phyloP scores from a whole-genome alignment of 2,113 vertebrate genomes.

The Gallinago media region DNA sequence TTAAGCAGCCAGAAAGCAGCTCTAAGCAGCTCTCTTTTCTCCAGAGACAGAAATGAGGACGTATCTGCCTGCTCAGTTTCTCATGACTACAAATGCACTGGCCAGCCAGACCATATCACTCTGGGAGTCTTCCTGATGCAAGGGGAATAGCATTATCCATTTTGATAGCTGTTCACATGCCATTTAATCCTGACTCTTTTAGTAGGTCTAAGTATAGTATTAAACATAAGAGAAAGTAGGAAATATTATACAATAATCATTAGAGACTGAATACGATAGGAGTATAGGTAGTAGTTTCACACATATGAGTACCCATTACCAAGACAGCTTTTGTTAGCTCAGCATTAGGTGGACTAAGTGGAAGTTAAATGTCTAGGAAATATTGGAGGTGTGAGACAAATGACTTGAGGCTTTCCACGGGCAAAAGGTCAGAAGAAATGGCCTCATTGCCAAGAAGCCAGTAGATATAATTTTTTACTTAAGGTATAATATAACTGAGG shows the following conservation, averaged over 20 bases:
- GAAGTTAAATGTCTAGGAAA: constrained; percentile 58
- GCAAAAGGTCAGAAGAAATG: constrained; percentile 48
- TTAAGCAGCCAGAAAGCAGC: not conserved
- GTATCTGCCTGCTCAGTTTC: not conserved
- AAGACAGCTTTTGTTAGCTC: constrained; percentile 61
- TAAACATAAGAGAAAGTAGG: constrained; percentile 45
- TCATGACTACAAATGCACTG: not conserved
- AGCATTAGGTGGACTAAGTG: constrained; percentile 58
- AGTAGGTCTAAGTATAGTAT: constrained; percentile 64
- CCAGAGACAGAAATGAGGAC: not conserved
- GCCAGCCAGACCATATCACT: not conserved
- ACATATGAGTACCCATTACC: constrained; percentile 50
- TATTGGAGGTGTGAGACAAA: constrained; percentile 40
- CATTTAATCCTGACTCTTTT: constrained; percentile 63
- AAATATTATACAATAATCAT: constrained; percentile 65
- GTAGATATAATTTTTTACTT: not conserved
- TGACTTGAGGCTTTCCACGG: not conserved
- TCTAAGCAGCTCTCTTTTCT: not conserved
- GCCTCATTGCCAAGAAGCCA: constrained; percentile 1
- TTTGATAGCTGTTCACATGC: constrained; percentile 48
- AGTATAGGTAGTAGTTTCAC: constrained; percentile 38
- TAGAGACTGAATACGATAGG: constrained; percentile 52
- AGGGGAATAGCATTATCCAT: not conserved
- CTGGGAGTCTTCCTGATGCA: not conserved
- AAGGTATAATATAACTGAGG: not conserved